phyloP scores from a whole-genome alignment of 2,797 vertebrate genomes.

The Scarus forsteni region DNA sequence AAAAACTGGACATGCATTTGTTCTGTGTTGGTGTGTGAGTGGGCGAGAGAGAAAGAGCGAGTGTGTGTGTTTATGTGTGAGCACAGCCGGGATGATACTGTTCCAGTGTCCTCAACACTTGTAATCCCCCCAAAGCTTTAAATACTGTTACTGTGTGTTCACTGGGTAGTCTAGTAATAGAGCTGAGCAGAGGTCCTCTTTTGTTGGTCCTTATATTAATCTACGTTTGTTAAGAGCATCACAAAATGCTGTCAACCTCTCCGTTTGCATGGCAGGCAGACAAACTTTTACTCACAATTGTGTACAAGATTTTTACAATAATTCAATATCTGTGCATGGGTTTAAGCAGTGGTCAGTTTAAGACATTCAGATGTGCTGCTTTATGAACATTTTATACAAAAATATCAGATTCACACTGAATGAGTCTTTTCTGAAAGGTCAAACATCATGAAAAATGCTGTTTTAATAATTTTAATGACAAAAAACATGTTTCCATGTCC shows the following conservation, averaged over 20 bases:
- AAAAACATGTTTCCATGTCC: too few relatives aligned
- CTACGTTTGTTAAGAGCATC: background rate
- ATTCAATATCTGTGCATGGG: background rate
- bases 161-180: slow-evolving; percentile 52
- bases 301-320: background rate
- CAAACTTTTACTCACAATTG: too few relatives aligned
- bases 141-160: slow-evolving; percentile 69
- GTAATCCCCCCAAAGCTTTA: slow-evolving; percentile 82
- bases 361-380: background rate
- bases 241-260: background rate
- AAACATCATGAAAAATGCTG: too few relatives aligned
- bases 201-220: slow-evolving; percentile 1
- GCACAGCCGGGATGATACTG: slow-evolving; percentile 70
- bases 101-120: slow-evolving; percentile 73
- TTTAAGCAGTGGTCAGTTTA: background rate
- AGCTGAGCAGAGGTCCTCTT: slow-evolving; percentile 21
- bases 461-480: too few relatives aligned
- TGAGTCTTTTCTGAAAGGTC: too few relatives aligned
- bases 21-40: slow-evolving; percentile 64
- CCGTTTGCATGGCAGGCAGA: too few relatives aligned
- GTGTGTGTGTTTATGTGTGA: slow-evolving; percentile 56
- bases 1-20: slow-evolving; percentile 46
- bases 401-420: too few relatives aligned
- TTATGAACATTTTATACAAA: background rate
- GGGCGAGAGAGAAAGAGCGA: slow-evolving; percentile 50